A percentile compares a stretch with the other conserved stretches of the same genome.
phyloP scores from a whole-genome alignment of 2,797 vertebrate genomes.

The Phataginus tetradactyla region DNA sequence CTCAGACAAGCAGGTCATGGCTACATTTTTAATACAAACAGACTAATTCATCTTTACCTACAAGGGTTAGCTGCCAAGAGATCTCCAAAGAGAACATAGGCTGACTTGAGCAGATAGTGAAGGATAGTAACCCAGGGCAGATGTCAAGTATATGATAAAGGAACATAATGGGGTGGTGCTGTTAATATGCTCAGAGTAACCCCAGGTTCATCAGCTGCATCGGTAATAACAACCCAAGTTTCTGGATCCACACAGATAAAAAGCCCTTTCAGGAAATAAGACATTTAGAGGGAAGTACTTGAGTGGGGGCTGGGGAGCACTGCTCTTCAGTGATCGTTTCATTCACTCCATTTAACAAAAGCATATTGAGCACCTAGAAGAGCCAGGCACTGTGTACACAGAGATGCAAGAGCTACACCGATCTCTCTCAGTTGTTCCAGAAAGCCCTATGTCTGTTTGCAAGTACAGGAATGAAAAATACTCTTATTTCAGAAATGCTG shows the following conservation, averaged over 20 bases:
- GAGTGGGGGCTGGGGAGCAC: not conserved
- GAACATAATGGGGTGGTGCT: conserved; percentile 31
- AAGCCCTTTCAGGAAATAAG: conserved; percentile 59
- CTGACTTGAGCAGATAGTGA: conserved; percentile 36
- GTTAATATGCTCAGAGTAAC: conserved; percentile 53
- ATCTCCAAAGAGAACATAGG: conserved; percentile 8
- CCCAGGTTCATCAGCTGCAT: conserved; percentile 71
- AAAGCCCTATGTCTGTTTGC: not conserved
- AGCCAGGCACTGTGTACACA: not conserved
- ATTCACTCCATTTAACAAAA: not conserved
- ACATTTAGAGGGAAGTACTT: not conserved
- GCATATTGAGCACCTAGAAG: not conserved
- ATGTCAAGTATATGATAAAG: conserved; percentile 52
- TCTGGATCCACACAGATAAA: conserved; percentile 54
- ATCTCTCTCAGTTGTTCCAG: not conserved
- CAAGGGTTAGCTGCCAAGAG: conserved; percentile 50
- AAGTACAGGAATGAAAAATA: conserved; percentile 28
- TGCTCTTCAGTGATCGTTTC: not conserved
- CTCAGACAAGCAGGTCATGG: not conserved
- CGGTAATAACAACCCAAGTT: conserved; percentile 63
- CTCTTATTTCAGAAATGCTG: conserved; percentile 25
- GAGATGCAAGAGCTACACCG: no score
- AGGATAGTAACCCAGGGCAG: conserved; percentile 41
- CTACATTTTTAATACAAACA: conserved; percentile 46
- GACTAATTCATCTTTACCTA: conserved; percentile 3